Evolutionary conservation across 2,797 vertebrate genomes (phyloP), one percentile per base, ranked within the genome.

Genomic region (Rhynchonycteris naso): DNA sequence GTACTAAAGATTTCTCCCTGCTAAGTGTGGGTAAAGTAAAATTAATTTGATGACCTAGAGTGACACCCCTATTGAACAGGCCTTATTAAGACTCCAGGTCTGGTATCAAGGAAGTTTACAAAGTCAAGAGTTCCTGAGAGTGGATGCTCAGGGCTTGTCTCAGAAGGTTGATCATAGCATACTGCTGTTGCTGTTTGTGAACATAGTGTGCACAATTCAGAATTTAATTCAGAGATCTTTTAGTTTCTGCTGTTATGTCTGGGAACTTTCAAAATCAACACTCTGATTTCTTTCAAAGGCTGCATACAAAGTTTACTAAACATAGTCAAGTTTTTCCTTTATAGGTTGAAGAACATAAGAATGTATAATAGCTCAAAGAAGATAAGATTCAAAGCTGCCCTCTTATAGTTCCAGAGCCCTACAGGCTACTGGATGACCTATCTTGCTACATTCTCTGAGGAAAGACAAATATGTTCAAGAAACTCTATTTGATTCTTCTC

Each of bases 181-280:
- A 24, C 11, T 38, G 6, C 58, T 13, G 63, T 47, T 71, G 52
- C 10, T 30, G 16, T 10, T 21, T 21, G 24, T 33, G 50, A 50
- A 61, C 18, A 80, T 10, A 38, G 14, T 12, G 16, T 38, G 26
- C 5, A 10, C 33, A 33, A 69, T 72, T 86, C 84, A 38, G 47
- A 87, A 84, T 93, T 90, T 81, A 95, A 93, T 94, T 86, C 68
- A 65, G 30, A 91, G 7, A 76, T 21, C 26, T 65, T 93, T 79
- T 14, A 76, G 19, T 82, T 66, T 81, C 66, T 85, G 10, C 35
- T 84, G 18, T 30, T 84, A 13, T 66, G 52, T 91, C 72, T 84
- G 72, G 54, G 43, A 95, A 58, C 0, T 24, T 80, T 84, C 66
- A 35, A 94, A 88, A 75, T 92, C 33, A 92, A 79, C 56, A 66